A percentile compares a stretch with the other conserved stretches of the same genome.
Evolutionary conservation across 2,797 vertebrate species (phyloP).

Genomic region (Cyclopterus lumpus): DNA sequence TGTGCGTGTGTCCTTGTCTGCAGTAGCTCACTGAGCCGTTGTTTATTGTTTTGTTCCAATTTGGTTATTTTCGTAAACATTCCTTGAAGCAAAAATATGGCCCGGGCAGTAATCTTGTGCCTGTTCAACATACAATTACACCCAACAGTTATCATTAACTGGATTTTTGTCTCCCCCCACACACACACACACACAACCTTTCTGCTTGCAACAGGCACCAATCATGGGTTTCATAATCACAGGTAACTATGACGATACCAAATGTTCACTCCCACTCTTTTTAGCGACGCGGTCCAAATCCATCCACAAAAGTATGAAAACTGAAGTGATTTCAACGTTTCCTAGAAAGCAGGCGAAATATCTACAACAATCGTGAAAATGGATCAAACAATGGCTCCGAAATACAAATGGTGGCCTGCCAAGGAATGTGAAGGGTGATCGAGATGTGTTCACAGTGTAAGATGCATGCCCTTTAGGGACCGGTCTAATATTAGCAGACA

Average conservation of each 20-base stretch:
- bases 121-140: slow-evolving; percentile 70
- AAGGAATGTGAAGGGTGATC: slow-evolving; percentile 8
- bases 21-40: slow-evolving; percentile 1
- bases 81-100: slow-evolving; percentile 44
- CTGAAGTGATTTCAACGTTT: not conserved
- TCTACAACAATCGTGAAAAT: not conserved
- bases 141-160: slow-evolving; percentile 61
- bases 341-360: not conserved
- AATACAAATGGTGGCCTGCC: not conserved
- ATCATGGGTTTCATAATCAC: slow-evolving; percentile 53
- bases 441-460: slow-evolving; percentile 25
- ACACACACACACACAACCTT: slow-evolving; percentile 30
- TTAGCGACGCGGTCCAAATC: not conserved
- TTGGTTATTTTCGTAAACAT: slow-evolving; percentile 57
- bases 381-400: not conserved
- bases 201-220: slow-evolving; percentile 33
- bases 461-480: slow-evolving; percentile 50
- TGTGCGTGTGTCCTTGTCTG: slow-evolving; percentile 21
- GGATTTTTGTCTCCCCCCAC: slow-evolving; percentile 60
- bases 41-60: slow-evolving; percentile 43
- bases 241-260: slow-evolving; percentile 31
- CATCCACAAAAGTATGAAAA: slow-evolving; percentile 2
- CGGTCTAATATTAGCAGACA: slow-evolving; percentile 75
- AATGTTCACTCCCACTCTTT: slow-evolving; percentile 14
- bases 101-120: slow-evolving; percentile 43